A percentile compares a stretch with the other conserved stretches of the same genome.
phyloP scores from a whole-genome alignment of 2,113 vertebrate genomes.

The Trinectes maculatus region DNA sequence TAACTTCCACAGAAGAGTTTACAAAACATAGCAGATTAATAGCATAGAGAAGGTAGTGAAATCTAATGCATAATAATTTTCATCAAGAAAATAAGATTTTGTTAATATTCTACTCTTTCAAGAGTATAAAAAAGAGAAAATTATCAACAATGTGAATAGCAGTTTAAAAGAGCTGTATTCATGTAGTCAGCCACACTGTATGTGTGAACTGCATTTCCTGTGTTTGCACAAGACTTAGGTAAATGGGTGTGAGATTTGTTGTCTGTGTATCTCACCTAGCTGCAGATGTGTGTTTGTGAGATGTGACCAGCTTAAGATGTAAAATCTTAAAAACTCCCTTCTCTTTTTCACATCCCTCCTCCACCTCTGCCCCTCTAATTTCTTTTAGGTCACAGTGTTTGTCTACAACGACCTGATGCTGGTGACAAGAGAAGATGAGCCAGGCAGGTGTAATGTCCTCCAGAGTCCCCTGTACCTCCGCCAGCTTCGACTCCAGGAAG shows the following conservation, averaged over 20 bases:
- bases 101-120: no score
- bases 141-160: no score
- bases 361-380: not conserved
- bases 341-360: not conserved
- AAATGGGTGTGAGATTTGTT: not conserved
- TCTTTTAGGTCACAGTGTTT: slow-evolving; percentile 89
- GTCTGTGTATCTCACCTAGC: not conserved
- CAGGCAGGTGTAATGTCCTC: slow-evolving; percentile 90
- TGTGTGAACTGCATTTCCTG: slow-evolving; percentile 42
- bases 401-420: slow-evolving; percentile 94
- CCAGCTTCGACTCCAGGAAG: slow-evolving; percentile 91
- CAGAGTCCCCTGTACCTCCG: slow-evolving; percentile 93
- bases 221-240: not conserved
- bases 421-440: slow-evolving; percentile 93
- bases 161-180: no score
- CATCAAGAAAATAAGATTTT: no score
- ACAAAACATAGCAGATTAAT: no score
- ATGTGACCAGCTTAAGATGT: slow-evolving; percentile 6
- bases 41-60: no score
- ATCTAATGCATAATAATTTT: no score
- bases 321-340: slow-evolving; percentile 6
- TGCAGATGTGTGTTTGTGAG: slow-evolving; percentile 14
- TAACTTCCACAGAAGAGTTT: no score
- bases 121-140: no score
- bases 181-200: no score